Conservation (phyloP, 2,888 invertebrate genomes). For the Troilus luridus region DNA sequence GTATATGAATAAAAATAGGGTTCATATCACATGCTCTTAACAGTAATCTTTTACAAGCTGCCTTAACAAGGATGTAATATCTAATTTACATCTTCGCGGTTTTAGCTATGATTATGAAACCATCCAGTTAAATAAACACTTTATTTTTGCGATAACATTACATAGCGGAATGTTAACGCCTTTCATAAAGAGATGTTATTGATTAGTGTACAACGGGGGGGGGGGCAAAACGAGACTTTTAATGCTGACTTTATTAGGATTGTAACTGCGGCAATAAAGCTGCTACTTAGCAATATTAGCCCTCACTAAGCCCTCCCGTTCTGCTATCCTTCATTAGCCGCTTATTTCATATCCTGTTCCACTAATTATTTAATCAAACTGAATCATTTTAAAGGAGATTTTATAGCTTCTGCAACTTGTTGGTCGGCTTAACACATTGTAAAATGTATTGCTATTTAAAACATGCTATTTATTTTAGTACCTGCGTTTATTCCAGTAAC, state of each 20-base stretch:
- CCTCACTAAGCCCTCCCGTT: neutral
- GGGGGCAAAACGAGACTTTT: neutral
- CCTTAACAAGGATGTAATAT: no score
- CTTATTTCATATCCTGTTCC: neutral
- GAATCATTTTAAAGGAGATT: neutral
- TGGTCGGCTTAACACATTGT: neutral
- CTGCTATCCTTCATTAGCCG: slow-evolving; percentile 2
- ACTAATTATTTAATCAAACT: neutral
- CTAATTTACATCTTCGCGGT: no score
- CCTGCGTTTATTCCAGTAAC: neutral
- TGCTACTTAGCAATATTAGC: slow-evolving; percentile 13
- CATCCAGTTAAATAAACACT: neutral
- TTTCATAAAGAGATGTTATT: slow-evolving; percentile 18
- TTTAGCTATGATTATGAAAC: no score
- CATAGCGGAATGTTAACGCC: neutral
- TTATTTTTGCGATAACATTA: neutral
- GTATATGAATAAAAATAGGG: no score
- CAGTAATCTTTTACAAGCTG: no score
- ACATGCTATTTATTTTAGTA: neutral
- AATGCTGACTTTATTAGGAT: neutral
- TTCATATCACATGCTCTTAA: no score
- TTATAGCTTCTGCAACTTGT: neutral
- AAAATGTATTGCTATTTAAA: neutral
- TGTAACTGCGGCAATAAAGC: slow-evolving; percentile 10
- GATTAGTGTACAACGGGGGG: neutral